A percentile compares a stretch with the other conserved stretches of the same genome.
Conservation (phyloP, 1,140 invertebrate genomes). For the Homalodisca vitripennis region DNA sequence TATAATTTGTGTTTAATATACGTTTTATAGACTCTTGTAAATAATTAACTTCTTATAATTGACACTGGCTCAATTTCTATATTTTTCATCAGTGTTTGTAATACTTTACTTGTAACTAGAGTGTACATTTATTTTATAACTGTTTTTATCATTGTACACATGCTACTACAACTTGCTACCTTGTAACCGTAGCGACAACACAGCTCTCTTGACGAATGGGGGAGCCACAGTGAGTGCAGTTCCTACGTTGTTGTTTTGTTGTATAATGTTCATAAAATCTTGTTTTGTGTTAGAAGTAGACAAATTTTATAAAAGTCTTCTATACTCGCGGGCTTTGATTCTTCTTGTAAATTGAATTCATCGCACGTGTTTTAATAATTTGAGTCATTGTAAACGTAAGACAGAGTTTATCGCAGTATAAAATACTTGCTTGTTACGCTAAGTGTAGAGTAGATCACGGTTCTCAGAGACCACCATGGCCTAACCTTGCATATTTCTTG, state of each 20-base stretch:
- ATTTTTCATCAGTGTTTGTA: neutral
- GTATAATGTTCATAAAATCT: neutral
- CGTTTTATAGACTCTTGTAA: neutral
- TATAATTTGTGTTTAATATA: neutral
- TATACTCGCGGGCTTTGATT: neutral
- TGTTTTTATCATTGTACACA: neutral
- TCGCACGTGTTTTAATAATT: neutral
- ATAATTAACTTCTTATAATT: neutral
- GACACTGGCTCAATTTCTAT: neutral
- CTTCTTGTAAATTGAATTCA: neutral
- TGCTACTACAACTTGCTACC: neutral
- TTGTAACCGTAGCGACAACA: neutral
- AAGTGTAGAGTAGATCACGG: no score
- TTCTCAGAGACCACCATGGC: no score
- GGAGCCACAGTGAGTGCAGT: neutral
- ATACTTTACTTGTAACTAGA: constrained; percentile 1
- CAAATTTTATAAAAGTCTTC: neutral
- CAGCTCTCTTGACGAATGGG: neutral
- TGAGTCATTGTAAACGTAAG: neutral
- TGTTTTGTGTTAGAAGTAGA: neutral
- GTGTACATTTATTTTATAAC: constrained; percentile 11
- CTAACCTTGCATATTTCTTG: no score
- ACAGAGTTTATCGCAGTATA: constrained; percentile 5
- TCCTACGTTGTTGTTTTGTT: neutral
- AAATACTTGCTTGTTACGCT: constrained; percentile 9